Evolutionary conservation across 1,140 invertebrate species (phyloP).

Genomic region (Leptopilina clavipes): DNA sequence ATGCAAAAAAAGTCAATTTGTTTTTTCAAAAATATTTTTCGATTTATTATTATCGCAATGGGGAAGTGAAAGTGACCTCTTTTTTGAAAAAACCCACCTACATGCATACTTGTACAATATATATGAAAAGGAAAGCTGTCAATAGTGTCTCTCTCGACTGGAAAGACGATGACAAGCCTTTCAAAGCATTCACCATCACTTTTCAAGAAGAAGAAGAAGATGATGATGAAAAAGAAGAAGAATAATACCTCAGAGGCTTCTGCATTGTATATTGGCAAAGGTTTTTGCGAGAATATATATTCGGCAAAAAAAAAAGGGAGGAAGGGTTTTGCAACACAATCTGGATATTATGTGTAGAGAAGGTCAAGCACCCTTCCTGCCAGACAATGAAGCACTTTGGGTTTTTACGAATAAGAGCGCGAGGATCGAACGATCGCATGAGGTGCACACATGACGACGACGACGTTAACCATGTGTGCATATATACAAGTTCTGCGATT

Average conservation of each 20-base stretch:
- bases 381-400: conserved; percentile 71
- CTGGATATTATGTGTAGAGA: conserved; percentile 65
- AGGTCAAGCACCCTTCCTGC: conserved; percentile 70
- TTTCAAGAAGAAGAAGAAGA: conserved; percentile 23
- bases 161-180: too few relatives aligned
- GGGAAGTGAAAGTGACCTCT: too few relatives aligned
- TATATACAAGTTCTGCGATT: background rate
- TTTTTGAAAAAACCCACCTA: too few relatives aligned
- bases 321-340: conserved; percentile 42
- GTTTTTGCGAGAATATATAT: conserved; percentile 38
- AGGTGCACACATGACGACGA: too few relatives aligned
- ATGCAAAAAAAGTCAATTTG: too few relatives aligned
- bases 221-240: conserved; percentile 49
- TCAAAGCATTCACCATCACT: too few relatives aligned
- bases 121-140: too few relatives aligned
- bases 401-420: conserved; percentile 34
- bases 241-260: conserved; percentile 60
- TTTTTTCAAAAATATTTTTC: too few relatives aligned
- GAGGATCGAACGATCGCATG: conserved; percentile 18
- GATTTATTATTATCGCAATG: too few relatives aligned
- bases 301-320: conserved; percentile 48
- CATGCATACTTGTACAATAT: too few relatives aligned
- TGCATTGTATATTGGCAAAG: too few relatives aligned
- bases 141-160: too few relatives aligned
- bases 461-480: conserved; percentile 1